phyloP scores from a whole-genome alignment of 2,888 invertebrate genomes.

The Agelastica alni region DNA sequence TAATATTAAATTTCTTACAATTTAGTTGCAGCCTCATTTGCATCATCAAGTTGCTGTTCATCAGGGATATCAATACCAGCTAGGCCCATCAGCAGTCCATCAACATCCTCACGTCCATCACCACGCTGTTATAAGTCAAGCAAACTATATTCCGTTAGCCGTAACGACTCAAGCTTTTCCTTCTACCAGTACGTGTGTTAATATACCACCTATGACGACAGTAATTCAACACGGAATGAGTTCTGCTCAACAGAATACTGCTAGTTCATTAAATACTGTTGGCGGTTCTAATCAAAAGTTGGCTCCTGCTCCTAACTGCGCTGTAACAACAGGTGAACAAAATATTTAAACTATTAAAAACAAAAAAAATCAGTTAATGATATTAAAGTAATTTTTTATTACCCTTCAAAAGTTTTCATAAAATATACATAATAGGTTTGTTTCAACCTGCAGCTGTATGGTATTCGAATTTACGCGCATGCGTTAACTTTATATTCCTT shows the following conservation, averaged over 20 bases:
- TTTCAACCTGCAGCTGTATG: too few relatives aligned
- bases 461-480: too few relatives aligned
- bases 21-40: slow-evolving; percentile 46
- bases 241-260: slow-evolving; percentile 56
- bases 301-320: slow-evolving; percentile 62
- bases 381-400: too few relatives aligned
- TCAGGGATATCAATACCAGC: slow-evolving; percentile 49
- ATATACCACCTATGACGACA: slow-evolving; percentile 69
- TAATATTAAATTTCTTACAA: too few relatives aligned
- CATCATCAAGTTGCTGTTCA: slow-evolving; percentile 55
- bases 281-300: slow-evolving; percentile 57
- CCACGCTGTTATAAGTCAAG: slow-evolving; percentile 56
- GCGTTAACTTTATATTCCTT: too few relatives aligned
- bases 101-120: slow-evolving; percentile 53
- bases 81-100: slow-evolving; percentile 47
- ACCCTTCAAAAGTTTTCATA: too few relatives aligned
- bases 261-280: slow-evolving; percentile 39
- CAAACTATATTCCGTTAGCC: slow-evolving; percentile 62
- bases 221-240: slow-evolving; percentile 66
- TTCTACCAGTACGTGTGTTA: slow-evolving; percentile 65
- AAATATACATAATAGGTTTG: too few relatives aligned
- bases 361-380: too few relatives aligned
- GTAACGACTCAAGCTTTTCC: slow-evolving; percentile 64
- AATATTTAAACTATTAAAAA: too few relatives aligned
- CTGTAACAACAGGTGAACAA: slow-evolving; percentile 54